Conservation (phyloP, 2,797 vertebrate genomes). For the Xenopus petersii region DNA sequence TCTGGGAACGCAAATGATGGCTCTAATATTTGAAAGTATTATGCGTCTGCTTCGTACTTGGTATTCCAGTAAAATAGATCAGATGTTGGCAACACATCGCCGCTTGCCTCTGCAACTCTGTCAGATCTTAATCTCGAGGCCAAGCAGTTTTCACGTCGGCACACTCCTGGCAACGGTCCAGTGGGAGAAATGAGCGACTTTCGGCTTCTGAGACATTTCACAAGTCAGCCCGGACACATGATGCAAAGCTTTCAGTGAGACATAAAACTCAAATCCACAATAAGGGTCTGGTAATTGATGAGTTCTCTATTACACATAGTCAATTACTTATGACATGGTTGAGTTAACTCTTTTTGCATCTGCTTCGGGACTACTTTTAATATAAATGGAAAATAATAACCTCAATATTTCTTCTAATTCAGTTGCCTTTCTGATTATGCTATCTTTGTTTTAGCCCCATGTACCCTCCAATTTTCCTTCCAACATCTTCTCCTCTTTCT, state of each 20-base stretch:
- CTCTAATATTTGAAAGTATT: slow-evolving; percentile 36
- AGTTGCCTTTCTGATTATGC: too few species aligned
- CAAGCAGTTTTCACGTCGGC: slow-evolving; percentile 6
- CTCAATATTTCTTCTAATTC: too few species aligned
- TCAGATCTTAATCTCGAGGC: slow-evolving; percentile 43
- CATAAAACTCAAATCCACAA: slow-evolving; percentile 31
- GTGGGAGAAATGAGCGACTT: not conserved
- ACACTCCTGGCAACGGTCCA: slow-evolving; percentile 19
- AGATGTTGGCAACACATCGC: slow-evolving; percentile 26
- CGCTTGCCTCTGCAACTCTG: slow-evolving; percentile 41
- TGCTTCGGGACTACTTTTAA: too few species aligned
- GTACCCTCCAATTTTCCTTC: too few species aligned
- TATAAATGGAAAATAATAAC: too few species aligned
- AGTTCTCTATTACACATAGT: slow-evolving; percentile 4
- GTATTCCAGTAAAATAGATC: slow-evolving; percentile 46
- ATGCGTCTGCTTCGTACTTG: slow-evolving; percentile 29
- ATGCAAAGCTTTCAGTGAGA: slow-evolving; percentile 31
- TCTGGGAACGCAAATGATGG: slow-evolving; percentile 26
- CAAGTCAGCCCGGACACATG: slow-evolving; percentile 36
- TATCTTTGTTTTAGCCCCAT: too few species aligned
- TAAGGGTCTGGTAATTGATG: slow-evolving; percentile 16
- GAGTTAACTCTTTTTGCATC: too few species aligned
- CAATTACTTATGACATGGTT: too few species aligned
- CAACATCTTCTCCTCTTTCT: too few species aligned
- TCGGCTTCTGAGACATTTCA: slow-evolving; percentile 39